Evolutionary conservation across 1,140 invertebrate species (phyloP), one percentile per base, ranked within the genome.

Genomic region (Diachasmimorpha longicaudata): DNA sequence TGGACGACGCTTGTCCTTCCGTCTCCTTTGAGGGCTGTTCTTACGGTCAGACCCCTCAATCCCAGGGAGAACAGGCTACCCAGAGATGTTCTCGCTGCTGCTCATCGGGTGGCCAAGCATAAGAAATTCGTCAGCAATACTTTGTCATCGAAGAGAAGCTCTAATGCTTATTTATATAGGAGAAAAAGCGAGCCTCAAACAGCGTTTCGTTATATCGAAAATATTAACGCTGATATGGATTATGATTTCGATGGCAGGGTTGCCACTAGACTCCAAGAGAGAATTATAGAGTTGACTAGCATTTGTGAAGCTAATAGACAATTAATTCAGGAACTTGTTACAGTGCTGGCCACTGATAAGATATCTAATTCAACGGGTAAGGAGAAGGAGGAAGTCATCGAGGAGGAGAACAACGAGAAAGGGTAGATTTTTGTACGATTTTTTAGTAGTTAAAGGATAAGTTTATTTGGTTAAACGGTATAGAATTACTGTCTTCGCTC

Each of bases 1-100:
- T 93, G 93, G 83, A 93, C 93, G 0, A 93, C 94, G 0, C 80
- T 95, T 36, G 91, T 96, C 0, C 92, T 94, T 0, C 95, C 94
- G 0, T 93, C 94, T 76, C 93, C 94, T 0, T 94, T 95, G 77
- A 89, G 94, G 72, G 94, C 94, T 0, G 93, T 95, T 2, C 79
- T 95, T 4, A 94, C 94, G 73, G 94, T 95, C 0, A 93, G 94
- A 82, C 95, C 94, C 0, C 86, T 95, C 14, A 95, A 95, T 88
- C 94, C 94, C 0, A 91, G 93, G 69, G 95, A 96, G 81, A 95
- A 94, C 81, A 91, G 94, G 25, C 81, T 96, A 21, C 95, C 94
- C 0, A 89, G 91, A 23, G 93, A 95, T 70, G 92, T 96, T 74
- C 91, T 95, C 79, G 91, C 92, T 85, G 91, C 93, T 8, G 94